These are phyloP conservation scores for Rotaria socialis DNA, from an alignment of 2,888 invertebrate genomes.

Conservation along the genomic window DNA sequence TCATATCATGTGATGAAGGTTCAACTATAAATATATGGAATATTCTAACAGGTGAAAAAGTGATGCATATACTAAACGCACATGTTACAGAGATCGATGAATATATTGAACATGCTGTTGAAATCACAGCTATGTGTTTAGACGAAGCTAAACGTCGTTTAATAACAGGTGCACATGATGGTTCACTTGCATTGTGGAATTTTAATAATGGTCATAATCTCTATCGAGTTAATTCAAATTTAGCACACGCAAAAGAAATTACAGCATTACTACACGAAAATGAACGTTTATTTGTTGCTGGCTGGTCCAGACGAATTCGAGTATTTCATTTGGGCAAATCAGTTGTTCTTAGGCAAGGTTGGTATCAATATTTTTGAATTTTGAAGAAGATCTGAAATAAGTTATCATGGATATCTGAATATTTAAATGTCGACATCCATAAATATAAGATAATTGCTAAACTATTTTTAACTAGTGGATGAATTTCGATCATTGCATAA, in stretches of 20 bases:
- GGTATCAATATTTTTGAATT: not conserved
- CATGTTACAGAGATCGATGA: slow-evolving; percentile 64
- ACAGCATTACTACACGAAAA: slow-evolving; percentile 63
- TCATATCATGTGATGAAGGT: slow-evolving; percentile 74
- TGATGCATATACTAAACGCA: slow-evolving; percentile 52
- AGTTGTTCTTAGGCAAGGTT: slow-evolving; percentile 26
- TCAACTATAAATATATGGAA: slow-evolving; percentile 79
- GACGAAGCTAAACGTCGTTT: slow-evolving; percentile 72
- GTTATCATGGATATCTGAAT: too few relatives aligned
- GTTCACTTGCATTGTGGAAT: slow-evolving; percentile 77
- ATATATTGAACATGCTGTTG: slow-evolving; percentile 68
- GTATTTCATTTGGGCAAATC: slow-evolving; percentile 62
- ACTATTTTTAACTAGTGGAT: not conserved
- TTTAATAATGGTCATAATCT: slow-evolving; percentile 68
- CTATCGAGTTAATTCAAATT: slow-evolving; percentile 55
- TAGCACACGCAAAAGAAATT: slow-evolving; percentile 63
- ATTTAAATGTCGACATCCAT: too few relatives aligned
- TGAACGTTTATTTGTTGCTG: slow-evolving; percentile 70
- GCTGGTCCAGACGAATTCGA: slow-evolving; percentile 73
- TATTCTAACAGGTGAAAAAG: slow-evolving; percentile 68
- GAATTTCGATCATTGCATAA: slow-evolving; percentile 61
- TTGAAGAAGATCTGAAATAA: too few relatives aligned
- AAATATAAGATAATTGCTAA: too few relatives aligned
- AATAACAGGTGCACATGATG: slow-evolving; percentile 74
- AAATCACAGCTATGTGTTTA: slow-evolving; percentile 74